Evolutionary conservation across 2,797 vertebrate genomes (phyloP).

Genomic region (Champsocephalus esox): DNA sequence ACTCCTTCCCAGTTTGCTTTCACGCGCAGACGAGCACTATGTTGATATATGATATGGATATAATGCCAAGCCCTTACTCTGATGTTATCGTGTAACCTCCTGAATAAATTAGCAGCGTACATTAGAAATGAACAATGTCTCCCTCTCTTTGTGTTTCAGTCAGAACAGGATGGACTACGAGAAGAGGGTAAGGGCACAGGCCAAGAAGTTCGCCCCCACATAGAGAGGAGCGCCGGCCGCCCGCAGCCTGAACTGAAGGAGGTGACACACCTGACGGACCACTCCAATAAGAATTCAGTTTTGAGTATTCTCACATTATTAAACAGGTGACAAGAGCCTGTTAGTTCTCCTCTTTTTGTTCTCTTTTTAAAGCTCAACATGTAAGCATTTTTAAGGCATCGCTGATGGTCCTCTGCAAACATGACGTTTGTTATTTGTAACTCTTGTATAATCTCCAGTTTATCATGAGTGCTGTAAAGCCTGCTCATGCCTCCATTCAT

Average conservation of each 20-base stretch:
- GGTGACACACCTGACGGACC: slow-evolving; percentile 72
- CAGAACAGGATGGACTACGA: slow-evolving; percentile 90
- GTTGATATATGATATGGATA: too few species aligned
- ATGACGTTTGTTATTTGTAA: slow-evolving; percentile 41
- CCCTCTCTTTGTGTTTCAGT: slow-evolving; percentile 60
- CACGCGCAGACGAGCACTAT: too few species aligned
- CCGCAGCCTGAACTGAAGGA: slow-evolving; percentile 56
- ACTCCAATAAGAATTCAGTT: slow-evolving; percentile 77
- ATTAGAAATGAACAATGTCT: background rate
- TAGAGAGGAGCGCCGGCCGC: slow-evolving; percentile 65
- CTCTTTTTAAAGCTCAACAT: slow-evolving; percentile 28
- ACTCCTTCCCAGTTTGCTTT: too few species aligned
- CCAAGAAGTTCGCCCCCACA: slow-evolving; percentile 88
- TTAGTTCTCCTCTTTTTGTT: slow-evolving; percentile 25
- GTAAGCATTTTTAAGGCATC: slow-evolving; percentile 57
- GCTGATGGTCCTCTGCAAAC: slow-evolving; percentile 45
- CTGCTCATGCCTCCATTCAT: slow-evolving; percentile 31
- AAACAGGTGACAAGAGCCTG: slow-evolving; percentile 54
- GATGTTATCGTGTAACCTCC: background rate
- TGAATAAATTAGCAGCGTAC: too few species aligned
- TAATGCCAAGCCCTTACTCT: too few species aligned
- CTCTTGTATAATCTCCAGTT: slow-evolving; percentile 57
- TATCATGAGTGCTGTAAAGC: slow-evolving; percentile 19
- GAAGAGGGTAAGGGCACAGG: slow-evolving; percentile 86
- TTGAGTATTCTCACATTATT: slow-evolving; percentile 63